A percentile compares a stretch with the other conserved stretches of the same genome.
Conservation (phyloP, 1,140 invertebrate species). For the Carposina sasakii region DNA sequence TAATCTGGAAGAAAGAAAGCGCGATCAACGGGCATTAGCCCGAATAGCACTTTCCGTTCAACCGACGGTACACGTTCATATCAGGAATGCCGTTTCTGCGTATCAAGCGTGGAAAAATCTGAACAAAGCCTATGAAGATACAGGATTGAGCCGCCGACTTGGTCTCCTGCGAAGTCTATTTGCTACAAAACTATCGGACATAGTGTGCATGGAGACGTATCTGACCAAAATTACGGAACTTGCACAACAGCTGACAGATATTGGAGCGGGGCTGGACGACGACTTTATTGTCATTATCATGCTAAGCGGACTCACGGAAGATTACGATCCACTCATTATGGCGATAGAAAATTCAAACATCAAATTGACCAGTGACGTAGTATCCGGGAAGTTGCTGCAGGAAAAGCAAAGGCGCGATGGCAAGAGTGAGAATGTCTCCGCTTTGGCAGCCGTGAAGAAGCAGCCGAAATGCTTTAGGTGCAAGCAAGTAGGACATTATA, state of each 20-base stretch:
- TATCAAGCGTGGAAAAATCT: neutral
- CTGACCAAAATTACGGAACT: neutral
- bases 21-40: too few species aligned
- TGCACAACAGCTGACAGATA: constrained; percentile 7
- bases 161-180: neutral
- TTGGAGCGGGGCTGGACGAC: constrained; percentile 12
- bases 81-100: neutral
- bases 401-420: constrained; percentile 5
- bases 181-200: neutral
- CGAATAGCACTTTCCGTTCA: too few species aligned
- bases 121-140: constrained; percentile 1
- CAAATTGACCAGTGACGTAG: constrained; percentile 9
- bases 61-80: too few species aligned
- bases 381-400: constrained; percentile 2
- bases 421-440: neutral
- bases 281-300: constrained; percentile 17
- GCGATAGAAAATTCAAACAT: constrained; percentile 11
- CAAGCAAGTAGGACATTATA: constrained; percentile 3
- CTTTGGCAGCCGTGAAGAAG: neutral
- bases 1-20: too few species aligned
- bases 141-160: neutral
- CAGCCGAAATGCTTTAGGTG: constrained; percentile 3
- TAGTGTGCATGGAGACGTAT: neutral
- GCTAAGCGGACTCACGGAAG: constrained; percentile 15
- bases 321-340: constrained; percentile 16